These are phyloP conservation scores for Neocrepidodera transversa DNA, from an alignment of 2,888 invertebrate species.

Conservation along the genomic window DNA sequence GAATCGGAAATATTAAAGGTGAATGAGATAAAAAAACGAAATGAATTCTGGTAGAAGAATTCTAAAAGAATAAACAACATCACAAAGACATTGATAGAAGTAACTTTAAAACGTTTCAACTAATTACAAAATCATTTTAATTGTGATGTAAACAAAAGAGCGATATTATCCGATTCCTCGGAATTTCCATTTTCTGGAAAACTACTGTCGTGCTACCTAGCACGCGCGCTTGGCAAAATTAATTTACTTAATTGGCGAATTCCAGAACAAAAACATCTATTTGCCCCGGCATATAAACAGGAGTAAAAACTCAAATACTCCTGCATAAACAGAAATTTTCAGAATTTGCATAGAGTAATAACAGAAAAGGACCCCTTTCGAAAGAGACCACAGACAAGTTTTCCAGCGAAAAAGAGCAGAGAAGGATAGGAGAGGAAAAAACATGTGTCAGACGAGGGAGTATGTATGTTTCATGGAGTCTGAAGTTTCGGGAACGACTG, in stretches of 20 bases:
- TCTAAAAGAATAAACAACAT: no score
- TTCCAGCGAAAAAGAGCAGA: slow-evolving; percentile 41
- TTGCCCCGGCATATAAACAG: slow-evolving; percentile 52
- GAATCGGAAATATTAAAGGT: no score
- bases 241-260: slow-evolving; percentile 55
- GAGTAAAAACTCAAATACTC: slow-evolving; percentile 54
- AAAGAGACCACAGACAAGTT: slow-evolving; percentile 32
- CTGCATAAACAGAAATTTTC: slow-evolving; percentile 58
- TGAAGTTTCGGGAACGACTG: slow-evolving; percentile 51
- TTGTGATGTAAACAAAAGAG: no score
- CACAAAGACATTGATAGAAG: no score
- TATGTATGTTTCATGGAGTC: slow-evolving; percentile 53
- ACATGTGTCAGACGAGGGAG: slow-evolving; percentile 57
- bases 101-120: no score
- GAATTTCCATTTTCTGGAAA: neutral
- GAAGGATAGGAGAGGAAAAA: slow-evolving; percentile 51
- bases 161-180: no score
- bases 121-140: no score
- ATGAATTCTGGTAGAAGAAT: no score
- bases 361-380: slow-evolving; percentile 35
- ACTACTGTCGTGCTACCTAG: neutral
- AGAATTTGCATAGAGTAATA: slow-evolving; percentile 57
- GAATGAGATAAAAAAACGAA: no score
- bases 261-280: slow-evolving; percentile 53
- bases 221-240: slow-evolving; percentile 40